Conservation (phyloP, 2,113 vertebrate genomes). For the Lophura nycthemera region DNA sequence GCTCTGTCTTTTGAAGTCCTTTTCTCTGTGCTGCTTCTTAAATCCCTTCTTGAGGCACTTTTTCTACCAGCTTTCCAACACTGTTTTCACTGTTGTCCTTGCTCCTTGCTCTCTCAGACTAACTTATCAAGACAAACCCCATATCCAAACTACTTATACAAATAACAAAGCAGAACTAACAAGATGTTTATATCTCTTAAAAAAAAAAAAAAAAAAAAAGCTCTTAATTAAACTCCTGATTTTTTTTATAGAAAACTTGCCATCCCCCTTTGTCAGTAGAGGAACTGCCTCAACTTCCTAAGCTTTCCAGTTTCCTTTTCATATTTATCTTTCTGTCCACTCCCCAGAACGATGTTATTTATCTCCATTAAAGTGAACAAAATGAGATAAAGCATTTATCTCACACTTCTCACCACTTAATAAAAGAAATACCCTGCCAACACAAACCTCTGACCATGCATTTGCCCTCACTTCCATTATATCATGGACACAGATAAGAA, state of each 20-base stretch:
- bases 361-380: background rate
- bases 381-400: background rate
- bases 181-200: background rate
- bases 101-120: background rate
- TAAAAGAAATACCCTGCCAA: background rate
- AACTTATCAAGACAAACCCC: background rate
- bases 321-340: background rate
- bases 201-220: background rate
- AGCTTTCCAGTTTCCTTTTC: background rate
- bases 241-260: background rate
- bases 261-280: background rate
- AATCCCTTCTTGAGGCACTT: background rate
- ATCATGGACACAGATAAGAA: background rate
- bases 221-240: background rate
- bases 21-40: slow-evolving; percentile 4
- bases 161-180: slow-evolving; percentile 22
- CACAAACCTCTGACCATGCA: background rate
- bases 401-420: background rate
- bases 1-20: background rate
- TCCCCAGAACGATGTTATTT: background rate
- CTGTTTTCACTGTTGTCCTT: slow-evolving; percentile 3
- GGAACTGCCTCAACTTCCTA: background rate
- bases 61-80: background rate
- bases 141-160: background rate
- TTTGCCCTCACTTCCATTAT: background rate